Evolutionary conservation across 2,888 invertebrate species (phyloP).

Genomic region (Atrina japonica): DNA sequence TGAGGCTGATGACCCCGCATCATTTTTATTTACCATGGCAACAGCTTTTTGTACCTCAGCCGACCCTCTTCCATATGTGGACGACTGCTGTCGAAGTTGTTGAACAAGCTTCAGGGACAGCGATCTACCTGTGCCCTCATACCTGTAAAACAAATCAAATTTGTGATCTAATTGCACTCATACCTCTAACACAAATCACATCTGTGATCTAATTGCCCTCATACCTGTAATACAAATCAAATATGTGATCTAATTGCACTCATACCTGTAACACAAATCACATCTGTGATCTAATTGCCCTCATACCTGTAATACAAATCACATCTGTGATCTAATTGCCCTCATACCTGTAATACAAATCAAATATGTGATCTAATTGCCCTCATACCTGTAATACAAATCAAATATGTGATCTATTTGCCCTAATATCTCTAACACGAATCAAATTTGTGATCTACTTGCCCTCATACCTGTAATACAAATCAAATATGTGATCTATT

Average conservation of each 20-base stretch:
- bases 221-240: slow-evolving; percentile 83
- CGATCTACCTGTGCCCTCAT: slow-evolving; percentile 98
- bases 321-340: too few relatives aligned
- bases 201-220: slow-evolving; percentile 85
- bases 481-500: too few relatives aligned
- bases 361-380: too few relatives aligned
- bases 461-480: too few relatives aligned
- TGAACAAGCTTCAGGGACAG: slow-evolving; percentile 96
- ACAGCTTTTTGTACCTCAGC: slow-evolving; percentile 79
- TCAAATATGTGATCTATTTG: too few relatives aligned
- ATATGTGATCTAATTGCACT: slow-evolving; percentile 84
- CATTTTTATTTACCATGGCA: slow-evolving; percentile 58
- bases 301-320: too few relatives aligned
- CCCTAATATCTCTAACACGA: too few relatives aligned
- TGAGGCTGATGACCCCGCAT: slow-evolving; percentile 48
- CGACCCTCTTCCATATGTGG: slow-evolving; percentile 81
- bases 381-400: too few relatives aligned
- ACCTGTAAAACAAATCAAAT: slow-evolving; percentile 81
- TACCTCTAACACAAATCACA: slow-evolving; percentile 83
- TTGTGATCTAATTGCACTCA: slow-evolving; percentile 85
- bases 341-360: too few relatives aligned
- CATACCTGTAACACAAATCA: slow-evolving; percentile 84
- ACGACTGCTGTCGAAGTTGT: slow-evolving; percentile 88
- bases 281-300: not conserved
- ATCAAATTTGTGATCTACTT: too few relatives aligned